Base-by-base conservation (phyloP, 2,113 vertebrate genomes). In the Crypturellus undulatus region DNA sequence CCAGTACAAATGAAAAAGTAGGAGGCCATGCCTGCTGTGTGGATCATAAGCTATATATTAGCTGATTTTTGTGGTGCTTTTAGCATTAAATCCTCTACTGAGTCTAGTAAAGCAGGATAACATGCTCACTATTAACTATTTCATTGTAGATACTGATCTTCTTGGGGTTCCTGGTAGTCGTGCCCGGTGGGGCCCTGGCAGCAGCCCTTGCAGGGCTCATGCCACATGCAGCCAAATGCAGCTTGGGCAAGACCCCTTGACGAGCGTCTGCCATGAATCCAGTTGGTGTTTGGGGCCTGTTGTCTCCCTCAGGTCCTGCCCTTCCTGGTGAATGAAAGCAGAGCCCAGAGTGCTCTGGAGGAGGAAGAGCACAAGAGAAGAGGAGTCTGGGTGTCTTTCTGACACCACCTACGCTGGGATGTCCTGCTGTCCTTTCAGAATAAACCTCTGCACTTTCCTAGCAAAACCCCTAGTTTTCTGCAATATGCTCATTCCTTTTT, bases 251-350 rank as follows among this genome's bases (percentile, higher is more conserved):
- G 34, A 24, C 60, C 56, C 47, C 32, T 38, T 5, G 60, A 16
- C 30, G 67, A 56, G 5, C 0, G 0, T 8, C 36, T 17, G 12
- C 18, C 3, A 70, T 2, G 1, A 6, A 11, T 65, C n/a, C 6
- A 34, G 28, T 8, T 20, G 19, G 26, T 49, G 34, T 38, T 51
- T 28, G 25, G 8, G n/a, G 19, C 8, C 43, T 62, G 25, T 21
- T 24, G 36, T 10, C 32, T 11, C 43, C 25, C 62, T 54, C 24
- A 13, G 28, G 26, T 59, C 18, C 14, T 22, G 58, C 4, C 5
- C 67, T 81, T 54, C 16, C 11, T 22, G 4, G 0, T 20, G 8
- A 60, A 7, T n/a, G 22, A 59, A 38, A 40, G 6, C 1, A 22
- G 17, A 26, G 5, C 26, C 28, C 0, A 1, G 32, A 36, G 12